Conservation (phyloP, 2,113 vertebrate species). For the Isurus oxyrinchus region DNA sequence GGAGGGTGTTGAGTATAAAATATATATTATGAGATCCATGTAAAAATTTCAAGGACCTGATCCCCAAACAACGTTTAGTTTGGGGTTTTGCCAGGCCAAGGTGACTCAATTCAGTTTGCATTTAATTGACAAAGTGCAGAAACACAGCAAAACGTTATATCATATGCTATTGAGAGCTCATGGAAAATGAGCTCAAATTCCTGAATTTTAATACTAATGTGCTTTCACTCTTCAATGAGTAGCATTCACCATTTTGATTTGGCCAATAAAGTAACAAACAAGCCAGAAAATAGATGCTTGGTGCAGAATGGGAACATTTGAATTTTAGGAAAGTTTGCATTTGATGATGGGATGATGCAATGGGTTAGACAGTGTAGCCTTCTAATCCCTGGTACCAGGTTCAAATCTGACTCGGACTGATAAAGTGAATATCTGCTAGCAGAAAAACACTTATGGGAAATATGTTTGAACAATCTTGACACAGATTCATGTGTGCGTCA, state of each 20-base stretch:
- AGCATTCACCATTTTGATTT: conserved; percentile 25
- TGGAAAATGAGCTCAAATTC: conserved; percentile 32
- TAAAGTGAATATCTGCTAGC: background rate
- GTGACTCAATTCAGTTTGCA: conserved; percentile 29
- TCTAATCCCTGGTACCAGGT: background rate
- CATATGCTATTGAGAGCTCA: conserved; percentile 1
- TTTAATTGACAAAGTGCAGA: conserved; percentile 28
- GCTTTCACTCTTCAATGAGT: conserved; percentile 14
- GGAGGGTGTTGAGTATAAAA: conserved; percentile 14
- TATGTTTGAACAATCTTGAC: background rate
- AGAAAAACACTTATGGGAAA: background rate
- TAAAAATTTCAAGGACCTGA: conserved; percentile 12
- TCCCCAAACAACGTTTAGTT: conserved; percentile 21
- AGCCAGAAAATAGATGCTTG: conserved; percentile 6
- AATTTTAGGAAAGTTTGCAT: background rate
- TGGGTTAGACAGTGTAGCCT: background rate
- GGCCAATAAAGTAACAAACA: background rate
- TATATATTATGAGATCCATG: conserved; percentile 10
- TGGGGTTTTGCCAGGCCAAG: conserved; percentile 21
- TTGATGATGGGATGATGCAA: background rate
- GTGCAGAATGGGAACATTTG: background rate
- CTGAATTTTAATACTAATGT: conserved; percentile 18
- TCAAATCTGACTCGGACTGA: background rate
- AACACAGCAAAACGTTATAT: conserved; percentile 34
- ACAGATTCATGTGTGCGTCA: background rate